A percentile compares a stretch with the other conserved stretches of the same genome.
Evolutionary conservation across 2,113 vertebrate genomes (phyloP).

Genomic region (Nothobranchius kuhntae): DNA sequence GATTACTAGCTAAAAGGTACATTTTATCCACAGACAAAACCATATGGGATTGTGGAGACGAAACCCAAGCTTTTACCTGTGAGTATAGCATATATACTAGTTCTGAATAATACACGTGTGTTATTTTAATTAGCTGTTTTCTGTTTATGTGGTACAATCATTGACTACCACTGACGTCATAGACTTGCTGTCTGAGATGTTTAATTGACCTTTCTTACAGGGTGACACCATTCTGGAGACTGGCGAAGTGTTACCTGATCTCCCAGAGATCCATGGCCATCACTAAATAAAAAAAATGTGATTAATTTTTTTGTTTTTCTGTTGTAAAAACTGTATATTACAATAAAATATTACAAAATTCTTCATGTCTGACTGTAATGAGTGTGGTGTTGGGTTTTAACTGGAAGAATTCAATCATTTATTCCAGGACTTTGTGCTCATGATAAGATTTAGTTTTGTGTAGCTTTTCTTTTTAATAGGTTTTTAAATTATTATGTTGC

Average conservation of each 20-base stretch:
- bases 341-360: conserved; percentile 61
- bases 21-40: conserved; percentile 75
- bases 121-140: neutral
- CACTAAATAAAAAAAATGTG: conserved; percentile 76
- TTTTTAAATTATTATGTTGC: too few species aligned
- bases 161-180: neutral
- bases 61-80: conserved; percentile 87
- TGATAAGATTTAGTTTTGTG: neutral
- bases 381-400: neutral
- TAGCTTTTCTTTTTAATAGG: too few species aligned
- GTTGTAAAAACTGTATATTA: conserved; percentile 73
- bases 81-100: conserved; percentile 67
- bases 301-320: conserved; percentile 24
- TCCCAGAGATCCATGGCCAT: conserved; percentile 80
- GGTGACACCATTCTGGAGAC: conserved; percentile 88
- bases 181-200: neutral
- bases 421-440: neutral
- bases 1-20: conserved; percentile 1
- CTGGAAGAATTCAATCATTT: neutral
- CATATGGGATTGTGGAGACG: conserved; percentile 76
- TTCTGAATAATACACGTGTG: too few species aligned
- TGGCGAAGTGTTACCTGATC: conserved; percentile 83
- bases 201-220: conserved; percentile 56
- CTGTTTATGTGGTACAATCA: too few species aligned
- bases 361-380: neutral